phyloP scores from a whole-genome alignment of 2,113 vertebrate species.

The Lepidothrix coronata region DNA sequence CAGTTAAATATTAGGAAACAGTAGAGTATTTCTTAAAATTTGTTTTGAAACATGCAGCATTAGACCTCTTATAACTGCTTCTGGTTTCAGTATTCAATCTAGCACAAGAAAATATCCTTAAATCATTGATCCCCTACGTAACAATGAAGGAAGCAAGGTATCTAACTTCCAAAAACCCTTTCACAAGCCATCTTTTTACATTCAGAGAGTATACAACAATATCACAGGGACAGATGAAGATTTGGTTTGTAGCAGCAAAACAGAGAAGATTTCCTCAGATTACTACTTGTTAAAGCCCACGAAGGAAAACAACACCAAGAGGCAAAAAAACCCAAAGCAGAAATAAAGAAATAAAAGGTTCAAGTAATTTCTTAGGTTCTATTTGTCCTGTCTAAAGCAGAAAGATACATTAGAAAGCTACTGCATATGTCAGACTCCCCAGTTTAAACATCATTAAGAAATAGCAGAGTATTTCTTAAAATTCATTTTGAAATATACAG shows the following conservation, averaged over 20 bases:
- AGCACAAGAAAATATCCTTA: background rate
- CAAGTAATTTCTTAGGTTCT: background rate
- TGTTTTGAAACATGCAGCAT: fast-evolving
- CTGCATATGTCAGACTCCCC: background rate
- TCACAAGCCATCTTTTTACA: background rate
- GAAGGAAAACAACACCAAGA: background rate
- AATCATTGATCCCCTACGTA: background rate
- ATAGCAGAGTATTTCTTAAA: background rate
- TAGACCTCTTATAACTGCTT: background rate
- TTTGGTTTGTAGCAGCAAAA: background rate
- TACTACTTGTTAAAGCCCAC: background rate
- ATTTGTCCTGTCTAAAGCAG: background rate
- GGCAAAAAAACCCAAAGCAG: background rate
- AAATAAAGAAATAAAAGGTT: background rate
- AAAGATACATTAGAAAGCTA: background rate
- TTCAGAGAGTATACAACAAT: background rate
- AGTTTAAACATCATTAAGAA: background rate
- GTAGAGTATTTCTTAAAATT: background rate
- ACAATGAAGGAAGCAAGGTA: background rate
- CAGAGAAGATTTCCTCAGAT: background rate
- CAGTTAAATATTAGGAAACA: background rate
- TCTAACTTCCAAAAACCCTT: background rate
- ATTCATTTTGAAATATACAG: background rate
- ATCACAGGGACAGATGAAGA: background rate
- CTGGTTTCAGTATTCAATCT: background rate